phyloP scores from a whole-genome alignment of 1,140 invertebrate species.

The Conus betulinus region DNA sequence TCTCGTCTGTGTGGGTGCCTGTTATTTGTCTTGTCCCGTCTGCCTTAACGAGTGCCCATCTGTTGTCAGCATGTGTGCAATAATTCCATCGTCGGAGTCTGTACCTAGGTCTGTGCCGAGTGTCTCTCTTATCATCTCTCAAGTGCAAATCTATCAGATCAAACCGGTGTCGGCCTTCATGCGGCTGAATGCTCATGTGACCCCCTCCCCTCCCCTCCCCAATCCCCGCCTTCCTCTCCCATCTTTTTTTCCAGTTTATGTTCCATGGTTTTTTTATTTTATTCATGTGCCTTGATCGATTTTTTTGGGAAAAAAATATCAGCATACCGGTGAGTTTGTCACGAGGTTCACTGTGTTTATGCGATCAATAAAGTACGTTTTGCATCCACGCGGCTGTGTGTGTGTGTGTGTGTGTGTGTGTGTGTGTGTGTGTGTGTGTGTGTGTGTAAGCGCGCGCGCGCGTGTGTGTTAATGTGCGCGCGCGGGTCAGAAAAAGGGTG shows the following conservation, averaged over 20 bases:
- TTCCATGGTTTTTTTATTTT: not conserved
- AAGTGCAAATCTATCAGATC: not conserved
- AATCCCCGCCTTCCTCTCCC: not conserved
- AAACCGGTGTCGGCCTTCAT: not conserved
- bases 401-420: no score
- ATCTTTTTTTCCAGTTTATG: not conserved
- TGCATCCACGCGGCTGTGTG: not conserved
- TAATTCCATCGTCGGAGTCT: not conserved
- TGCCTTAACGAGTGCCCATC: no score
- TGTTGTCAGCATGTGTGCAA: not conserved
- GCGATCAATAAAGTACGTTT: not conserved
- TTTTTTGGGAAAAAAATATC: not conserved
- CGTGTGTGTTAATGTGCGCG: not conserved
- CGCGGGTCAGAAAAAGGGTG: no score
- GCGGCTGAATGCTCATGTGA: not conserved
- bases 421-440: not conserved
- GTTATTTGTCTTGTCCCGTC: no score
- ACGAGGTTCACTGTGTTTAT: not conserved
- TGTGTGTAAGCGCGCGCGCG: not conserved
- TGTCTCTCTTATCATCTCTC: not conserved
- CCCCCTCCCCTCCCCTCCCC: not conserved
- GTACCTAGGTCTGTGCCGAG: not conserved
- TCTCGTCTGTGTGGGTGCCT: no score
- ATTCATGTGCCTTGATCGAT: constrained; percentile 17
- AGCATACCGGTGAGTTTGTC: not conserved